These are phyloP conservation scores for Nesoenas mayeri DNA, from an alignment of 2,113 vertebrate species.

Conservation along the genomic window DNA sequence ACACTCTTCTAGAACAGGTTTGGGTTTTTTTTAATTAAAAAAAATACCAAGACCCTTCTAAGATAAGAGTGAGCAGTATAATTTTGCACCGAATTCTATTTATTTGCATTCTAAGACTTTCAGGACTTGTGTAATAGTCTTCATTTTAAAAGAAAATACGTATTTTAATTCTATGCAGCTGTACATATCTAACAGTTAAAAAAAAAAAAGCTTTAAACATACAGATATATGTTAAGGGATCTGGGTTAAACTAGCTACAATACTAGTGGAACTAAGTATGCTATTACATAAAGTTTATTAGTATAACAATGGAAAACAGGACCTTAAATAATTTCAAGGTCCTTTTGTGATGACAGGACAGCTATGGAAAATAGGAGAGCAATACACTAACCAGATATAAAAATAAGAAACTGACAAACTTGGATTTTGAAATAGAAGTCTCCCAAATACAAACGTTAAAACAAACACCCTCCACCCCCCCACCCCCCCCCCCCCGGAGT, in stretches of 20 bases:
- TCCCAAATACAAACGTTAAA: not conserved
- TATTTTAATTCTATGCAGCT: not conserved
- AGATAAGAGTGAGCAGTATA: not conserved
- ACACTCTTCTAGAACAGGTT: not conserved
- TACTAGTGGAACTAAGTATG: constrained; percentile 1
- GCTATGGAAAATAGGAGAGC: constrained; percentile 26
- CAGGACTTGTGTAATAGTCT: not conserved
- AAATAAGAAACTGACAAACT: not conserved
- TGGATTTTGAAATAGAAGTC: not conserved
- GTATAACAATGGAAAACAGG: not conserved
- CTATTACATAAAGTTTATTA: constrained; percentile 21
- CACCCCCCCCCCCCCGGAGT: no score
- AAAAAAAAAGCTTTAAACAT: not conserved
- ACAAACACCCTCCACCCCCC: not conserved
- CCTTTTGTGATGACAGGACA: not conserved
- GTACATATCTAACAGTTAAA: not conserved
- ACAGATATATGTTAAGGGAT: not conserved
- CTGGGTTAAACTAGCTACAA: constrained; percentile 28
- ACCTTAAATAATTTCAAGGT: constrained; percentile 52
- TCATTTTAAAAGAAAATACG: not conserved
- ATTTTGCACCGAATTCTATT: not conserved
- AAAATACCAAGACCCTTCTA: not conserved
- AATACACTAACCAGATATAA: not conserved
- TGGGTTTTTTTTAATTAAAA: not conserved
- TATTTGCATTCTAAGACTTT: not conserved